Base-by-base conservation (phyloP, 2,888 invertebrate genomes). In the Seira sanloemensis region DNA sequence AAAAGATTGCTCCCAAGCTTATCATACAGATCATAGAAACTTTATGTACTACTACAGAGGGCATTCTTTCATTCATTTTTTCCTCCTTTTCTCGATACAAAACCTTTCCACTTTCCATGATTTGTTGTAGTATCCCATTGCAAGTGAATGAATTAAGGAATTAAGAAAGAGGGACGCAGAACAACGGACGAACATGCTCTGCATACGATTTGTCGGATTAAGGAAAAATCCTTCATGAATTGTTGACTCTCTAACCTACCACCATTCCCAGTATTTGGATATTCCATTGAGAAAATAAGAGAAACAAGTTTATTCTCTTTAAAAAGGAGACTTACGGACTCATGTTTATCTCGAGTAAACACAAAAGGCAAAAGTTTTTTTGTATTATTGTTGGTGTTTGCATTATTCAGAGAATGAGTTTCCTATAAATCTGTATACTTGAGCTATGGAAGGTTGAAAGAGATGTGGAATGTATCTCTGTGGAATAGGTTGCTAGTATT, bases 151-250 rank as follows among this genome's bases (percentile, higher is more conserved):
- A 7, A 37, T 76, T 72, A 85, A 79, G 78, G 86, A 67, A 66
- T 76, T 67, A 79, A 82, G 68, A 67, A 82, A 76, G 78, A 37
- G 12, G 37, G 37, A 12, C 4, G 58, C 68, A 75, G 83, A 78
- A 86, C 77, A 84, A 75, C 54, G 54, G 46, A 21, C 12, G 74
- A 84, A 83, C 88, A 87, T 88, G 88, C 74, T 86, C 81, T 82
- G 86, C 88, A 86, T 86, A 85, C 85, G 86, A 88, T 88, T 86
- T 85, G 81, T 67, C 87, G 84, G 88, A 88, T 88, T 88, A 88
- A 79, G 67, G 65, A 76, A 80, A 12, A 79, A 65, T 80, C 80
- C 72, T 80, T 84, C 76, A 65, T 80, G 74, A 84, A 67, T 84
- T 65, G 50, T 71, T 71, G n/a, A 7, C 72, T 50, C 71, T 24